These are phyloP conservation scores for Macrosiphum euphorbiae DNA, from an alignment of 2,888 invertebrate genomes.

Conservation along the genomic window DNA sequence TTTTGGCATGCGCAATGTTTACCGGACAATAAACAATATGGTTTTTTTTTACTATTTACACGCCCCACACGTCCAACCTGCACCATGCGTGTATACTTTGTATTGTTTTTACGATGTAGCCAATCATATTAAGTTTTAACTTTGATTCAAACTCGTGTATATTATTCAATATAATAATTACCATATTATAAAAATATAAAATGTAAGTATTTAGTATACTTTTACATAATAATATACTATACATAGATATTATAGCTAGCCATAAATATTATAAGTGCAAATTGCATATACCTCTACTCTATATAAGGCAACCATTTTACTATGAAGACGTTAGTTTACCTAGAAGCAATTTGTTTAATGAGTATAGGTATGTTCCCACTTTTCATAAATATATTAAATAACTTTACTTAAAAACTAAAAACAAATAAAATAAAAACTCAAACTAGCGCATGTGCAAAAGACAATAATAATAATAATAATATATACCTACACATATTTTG, in stretches of 20 bases:
- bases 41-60: neutral
- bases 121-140: neutral
- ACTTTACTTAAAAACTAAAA: no score
- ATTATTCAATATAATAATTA: neutral
- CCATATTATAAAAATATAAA: neutral
- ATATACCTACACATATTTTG: neutral
- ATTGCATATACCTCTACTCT: neutral
- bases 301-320: neutral
- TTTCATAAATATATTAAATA: no score
- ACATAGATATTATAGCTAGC: neutral
- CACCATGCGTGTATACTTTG: neutral
- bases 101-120: neutral
- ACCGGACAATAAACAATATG: conserved; percentile 34
- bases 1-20: conserved; percentile 50
- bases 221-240: neutral
- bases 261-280: neutral
- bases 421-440: no score
- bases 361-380: no score
- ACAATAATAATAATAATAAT: neutral
- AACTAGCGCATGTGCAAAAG: no score
- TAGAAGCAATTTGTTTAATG: neutral
- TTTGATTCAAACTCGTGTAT: neutral
- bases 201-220: neutral
- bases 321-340: neutral
- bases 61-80: neutral